Evolutionary conservation across 2,797 vertebrate species (phyloP).

Genomic region (Philypnodon macrostomus): DNA sequence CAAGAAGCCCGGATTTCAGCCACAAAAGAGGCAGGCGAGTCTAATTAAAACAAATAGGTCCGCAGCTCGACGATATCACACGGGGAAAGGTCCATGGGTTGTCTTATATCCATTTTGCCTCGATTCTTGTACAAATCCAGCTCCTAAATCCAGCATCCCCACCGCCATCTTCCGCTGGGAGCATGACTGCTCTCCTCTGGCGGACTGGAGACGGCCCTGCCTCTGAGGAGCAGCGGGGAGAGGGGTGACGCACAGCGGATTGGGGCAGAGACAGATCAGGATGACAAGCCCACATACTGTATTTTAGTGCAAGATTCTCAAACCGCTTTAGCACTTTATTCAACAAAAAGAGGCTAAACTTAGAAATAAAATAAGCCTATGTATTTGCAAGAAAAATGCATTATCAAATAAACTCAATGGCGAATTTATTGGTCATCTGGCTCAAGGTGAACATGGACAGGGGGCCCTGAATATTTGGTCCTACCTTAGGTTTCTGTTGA

Average conservation of each 20-base stretch:
- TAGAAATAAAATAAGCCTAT: no score
- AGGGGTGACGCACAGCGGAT: not conserved
- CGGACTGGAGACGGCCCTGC: slow-evolving; percentile 45
- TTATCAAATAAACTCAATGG: no score
- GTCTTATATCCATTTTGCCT: slow-evolving; percentile 51
- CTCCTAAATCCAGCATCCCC: slow-evolving; percentile 68
- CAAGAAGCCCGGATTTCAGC: slow-evolving; percentile 45
- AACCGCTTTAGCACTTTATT: no score
- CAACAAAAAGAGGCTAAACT: no score
- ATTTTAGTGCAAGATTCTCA: no score
- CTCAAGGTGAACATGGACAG: no score
- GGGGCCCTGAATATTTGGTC: no score
- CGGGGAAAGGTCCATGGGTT: slow-evolving; percentile 37
- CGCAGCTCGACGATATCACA: slow-evolving; percentile 33
- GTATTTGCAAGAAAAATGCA: no score
- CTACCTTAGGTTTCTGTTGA: no score
- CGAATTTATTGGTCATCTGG: no score
- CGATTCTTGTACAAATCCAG: slow-evolving; percentile 54
- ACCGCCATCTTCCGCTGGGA: slow-evolving; percentile 87
- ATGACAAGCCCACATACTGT: no score
- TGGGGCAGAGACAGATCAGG: not conserved
- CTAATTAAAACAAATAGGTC: slow-evolving; percentile 46
- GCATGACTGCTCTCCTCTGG: slow-evolving; percentile 65
- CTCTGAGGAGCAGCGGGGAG: slow-evolving; percentile 18
- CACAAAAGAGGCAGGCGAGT: slow-evolving; percentile 21